Evolutionary conservation across 2,113 vertebrate genomes (phyloP).

Genomic region (Microtus oregoni): DNA sequence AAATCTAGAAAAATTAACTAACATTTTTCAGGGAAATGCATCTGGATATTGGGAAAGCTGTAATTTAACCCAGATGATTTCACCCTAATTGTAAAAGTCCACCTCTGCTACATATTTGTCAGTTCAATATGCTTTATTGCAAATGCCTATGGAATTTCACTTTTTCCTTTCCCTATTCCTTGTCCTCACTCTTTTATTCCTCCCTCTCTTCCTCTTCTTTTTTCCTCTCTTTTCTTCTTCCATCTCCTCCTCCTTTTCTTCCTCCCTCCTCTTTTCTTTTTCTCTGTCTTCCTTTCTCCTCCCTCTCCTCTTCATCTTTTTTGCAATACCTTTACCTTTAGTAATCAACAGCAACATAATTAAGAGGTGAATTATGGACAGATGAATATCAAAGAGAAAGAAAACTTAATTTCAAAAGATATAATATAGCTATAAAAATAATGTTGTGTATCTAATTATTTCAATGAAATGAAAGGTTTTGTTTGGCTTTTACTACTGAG

Average conservation of each 20-base stretch:
- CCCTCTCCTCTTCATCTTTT: background rate
- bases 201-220: background rate
- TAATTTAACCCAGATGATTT: background rate
- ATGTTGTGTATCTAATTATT: background rate
- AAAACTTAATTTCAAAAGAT: background rate
- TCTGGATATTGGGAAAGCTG: background rate
- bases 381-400: background rate
- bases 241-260: background rate
- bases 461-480: background rate
- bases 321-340: background rate
- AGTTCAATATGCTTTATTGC: background rate
- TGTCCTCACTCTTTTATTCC: background rate
- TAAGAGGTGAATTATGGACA: background rate
- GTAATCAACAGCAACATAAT: background rate
- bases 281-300: background rate
- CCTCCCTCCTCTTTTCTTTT: background rate
- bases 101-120: background rate
- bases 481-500: conserved; percentile 12
- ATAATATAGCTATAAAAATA: conserved; percentile 41
- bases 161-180: background rate
- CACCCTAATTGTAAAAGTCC: background rate
- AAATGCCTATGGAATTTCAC: background rate
- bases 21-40: background rate
- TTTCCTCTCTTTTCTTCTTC: background rate
- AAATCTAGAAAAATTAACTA: background rate